Base-by-base conservation (phyloP, 1,140 invertebrate genomes). In the Chrysomallon squamiferum region DNA sequence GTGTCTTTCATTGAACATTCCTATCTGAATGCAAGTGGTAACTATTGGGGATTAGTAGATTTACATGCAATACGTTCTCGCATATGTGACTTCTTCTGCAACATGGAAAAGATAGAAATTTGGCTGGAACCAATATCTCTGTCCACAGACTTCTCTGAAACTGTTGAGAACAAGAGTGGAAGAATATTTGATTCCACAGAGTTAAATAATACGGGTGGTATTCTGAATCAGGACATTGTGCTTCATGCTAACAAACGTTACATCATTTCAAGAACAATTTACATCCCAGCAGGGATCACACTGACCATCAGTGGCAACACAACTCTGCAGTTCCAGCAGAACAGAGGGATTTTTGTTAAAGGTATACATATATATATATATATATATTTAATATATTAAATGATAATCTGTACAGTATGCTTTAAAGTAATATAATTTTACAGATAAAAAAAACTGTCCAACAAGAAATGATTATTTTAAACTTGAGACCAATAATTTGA, bases 11-110 rank as follows among this genome's bases (percentile, higher is more conserved):
- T 30, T 54, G 22, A 25, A 20, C 22, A 54, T 30, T 30, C 22
- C 0, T 3, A 2, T 5, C 4, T 54, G 25, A 29, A 54, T 54
- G 50, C 50, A 20, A 54, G 5, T 30, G 22, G 29, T 30, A 54
- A 54, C 13, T 54, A 27, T 54, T 54, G 50, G 50, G 50, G 50
- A 54, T 18, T 25, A 4, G 15, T 25, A 3, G 50, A 54, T 30
- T 3, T 9, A 22, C 29, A 27, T 22, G 22, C 29, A 27, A 30
- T 54, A 27, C 50, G 50, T 9, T 54, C 25, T 13, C 22, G 50
- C 15, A 54, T 54, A 4, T 54, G 50, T 54, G 50, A 54, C 50
- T 54, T 54, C 11, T 54, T 29, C n/a, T 54, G 50, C 25, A 30
- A 54, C 25, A 30, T 54, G 22, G 29, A 25, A 20, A 54, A 54